Percentiles rank a stretch among this genome's conserved stretches.
phyloP scores from a whole-genome alignment of 2,888 invertebrate genomes.

The Anthrax anthrax region DNA sequence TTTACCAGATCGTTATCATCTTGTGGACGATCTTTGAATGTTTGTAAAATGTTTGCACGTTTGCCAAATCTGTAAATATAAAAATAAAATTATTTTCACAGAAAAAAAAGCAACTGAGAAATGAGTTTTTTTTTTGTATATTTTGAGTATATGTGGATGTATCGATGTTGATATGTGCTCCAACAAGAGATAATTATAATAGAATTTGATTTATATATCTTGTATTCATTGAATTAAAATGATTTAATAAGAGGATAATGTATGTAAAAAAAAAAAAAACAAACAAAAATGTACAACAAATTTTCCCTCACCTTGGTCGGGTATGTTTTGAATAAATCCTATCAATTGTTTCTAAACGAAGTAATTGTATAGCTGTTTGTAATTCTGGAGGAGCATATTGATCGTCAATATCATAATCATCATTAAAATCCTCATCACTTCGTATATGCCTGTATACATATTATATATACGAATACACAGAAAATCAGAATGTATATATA shows the following conservation, averaged over 20 bases:
- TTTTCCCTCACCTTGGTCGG: conserved; percentile 37
- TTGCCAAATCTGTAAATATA: conserved; percentile 25
- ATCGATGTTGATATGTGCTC: too few species aligned
- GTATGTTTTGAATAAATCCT: conserved; percentile 44
- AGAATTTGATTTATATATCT: too few species aligned
- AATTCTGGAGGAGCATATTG: too few species aligned
- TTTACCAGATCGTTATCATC: conserved; percentile 21
- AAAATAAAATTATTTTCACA: too few species aligned
- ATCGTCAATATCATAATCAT: background rate
- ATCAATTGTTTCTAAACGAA: conserved; percentile 43
- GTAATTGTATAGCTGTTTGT: conserved; percentile 41
- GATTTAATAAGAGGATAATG: too few species aligned
- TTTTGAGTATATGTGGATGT: too few species aligned
- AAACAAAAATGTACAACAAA: too few species aligned
- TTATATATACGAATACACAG: too few species aligned
- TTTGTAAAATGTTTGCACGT: conserved; percentile 21
- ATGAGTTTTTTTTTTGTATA: background rate
- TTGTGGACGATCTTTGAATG: conserved; percentile 21
- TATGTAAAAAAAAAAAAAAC: too few species aligned
- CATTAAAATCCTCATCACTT: conserved; percentile 1
- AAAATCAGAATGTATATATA: too few species aligned
- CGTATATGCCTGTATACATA: conserved; percentile 8
- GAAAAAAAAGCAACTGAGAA: background rate
- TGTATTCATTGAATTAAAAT: too few species aligned
- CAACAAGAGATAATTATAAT: too few species aligned